phyloP scores from a whole-genome alignment of 1,140 invertebrate genomes.

The Chymomyza costata region DNA sequence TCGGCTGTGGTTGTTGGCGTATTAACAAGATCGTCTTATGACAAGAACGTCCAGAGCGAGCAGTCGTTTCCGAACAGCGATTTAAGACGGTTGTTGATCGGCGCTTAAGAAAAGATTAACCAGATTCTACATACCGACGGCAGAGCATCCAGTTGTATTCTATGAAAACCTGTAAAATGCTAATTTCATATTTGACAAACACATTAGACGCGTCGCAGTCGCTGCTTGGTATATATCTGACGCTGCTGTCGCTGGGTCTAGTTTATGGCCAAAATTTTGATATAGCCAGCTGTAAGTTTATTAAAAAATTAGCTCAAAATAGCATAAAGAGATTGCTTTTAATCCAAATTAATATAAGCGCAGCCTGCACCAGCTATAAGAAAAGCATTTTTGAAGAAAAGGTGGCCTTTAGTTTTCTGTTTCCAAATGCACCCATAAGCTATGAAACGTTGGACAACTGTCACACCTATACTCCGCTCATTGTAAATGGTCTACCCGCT shows the following conservation, averaged over 20 bases:
- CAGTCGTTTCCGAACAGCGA: neutral
- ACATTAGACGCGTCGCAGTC: too few species aligned
- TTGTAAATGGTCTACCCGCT: constrained; percentile 47
- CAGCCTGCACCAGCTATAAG: constrained; percentile 47
- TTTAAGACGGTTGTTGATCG: neutral
- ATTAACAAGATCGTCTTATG: too few species aligned
- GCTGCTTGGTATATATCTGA: neutral
- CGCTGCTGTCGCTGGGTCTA: neutral
- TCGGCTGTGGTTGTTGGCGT: too few species aligned
- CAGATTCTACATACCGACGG: too few species aligned
- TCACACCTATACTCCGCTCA: constrained; percentile 38
- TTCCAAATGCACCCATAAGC: constrained; percentile 18
- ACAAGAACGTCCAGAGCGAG: neutral
- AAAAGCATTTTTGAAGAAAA: constrained; percentile 39
- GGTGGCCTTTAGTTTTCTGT: constrained; percentile 32
- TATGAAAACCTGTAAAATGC: neutral
- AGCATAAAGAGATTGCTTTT: neutral
- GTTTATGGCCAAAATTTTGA: constrained; percentile 21
- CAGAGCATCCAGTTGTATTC: neutral
- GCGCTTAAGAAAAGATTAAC: too few species aligned
- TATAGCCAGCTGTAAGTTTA: constrained; percentile 19
- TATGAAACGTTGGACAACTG: constrained; percentile 41
- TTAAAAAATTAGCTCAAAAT: neutral
- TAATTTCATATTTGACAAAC: neutral
- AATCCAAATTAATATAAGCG: neutral